Evolutionary conservation across 2,113 vertebrate species (phyloP), one percentile per base, ranked within the genome.

Genomic region (Notothenia coriiceps): DNA sequence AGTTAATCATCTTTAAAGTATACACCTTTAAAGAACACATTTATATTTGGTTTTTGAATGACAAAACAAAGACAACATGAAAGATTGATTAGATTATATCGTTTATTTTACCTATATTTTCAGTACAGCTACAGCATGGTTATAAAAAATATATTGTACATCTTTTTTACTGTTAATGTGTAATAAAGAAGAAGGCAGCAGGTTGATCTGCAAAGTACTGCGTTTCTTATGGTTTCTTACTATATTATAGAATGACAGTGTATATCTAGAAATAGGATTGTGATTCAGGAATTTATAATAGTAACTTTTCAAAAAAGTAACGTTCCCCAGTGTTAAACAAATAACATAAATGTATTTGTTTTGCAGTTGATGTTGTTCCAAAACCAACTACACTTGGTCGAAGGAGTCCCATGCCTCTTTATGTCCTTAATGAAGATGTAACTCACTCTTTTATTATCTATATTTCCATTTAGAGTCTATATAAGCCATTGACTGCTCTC

Each of bases 351-450:
- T 29, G 2, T 18, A 12, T 59, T 29, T 84, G 8, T 82, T 84
- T 85, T 87, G 47, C 93, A 98, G 97, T 96, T 44, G 98, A 98
- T 61, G 93, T 96, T 74, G 90, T 97, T 17, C 93, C 97, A 0
- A 92, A 96, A 84, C 92, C 95, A 0, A 59, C 92, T 0, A 97
- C 96, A n/a, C 96, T 96, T 0, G 96, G 97, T 6, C 94, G 96
- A 71, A 97, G 96, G 86, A 97, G 96, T 85, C 97, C 97, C 0
- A 94, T 97, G 90, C 96, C 96, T 52, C 93, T 99, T 56, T 99
- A 99, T 55, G 94, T 98, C 85, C 93, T 99, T 54, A 97, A 96
- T 71, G 97, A 99, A 83, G 97, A 97, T 86, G 98, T 98, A 83
- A 96, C 94, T 66, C 2, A 1, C 2, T 56, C 12, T 12, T 75